Base-by-base conservation (phyloP, 1,140 invertebrate species). In the Hypothenemus hampei region DNA sequence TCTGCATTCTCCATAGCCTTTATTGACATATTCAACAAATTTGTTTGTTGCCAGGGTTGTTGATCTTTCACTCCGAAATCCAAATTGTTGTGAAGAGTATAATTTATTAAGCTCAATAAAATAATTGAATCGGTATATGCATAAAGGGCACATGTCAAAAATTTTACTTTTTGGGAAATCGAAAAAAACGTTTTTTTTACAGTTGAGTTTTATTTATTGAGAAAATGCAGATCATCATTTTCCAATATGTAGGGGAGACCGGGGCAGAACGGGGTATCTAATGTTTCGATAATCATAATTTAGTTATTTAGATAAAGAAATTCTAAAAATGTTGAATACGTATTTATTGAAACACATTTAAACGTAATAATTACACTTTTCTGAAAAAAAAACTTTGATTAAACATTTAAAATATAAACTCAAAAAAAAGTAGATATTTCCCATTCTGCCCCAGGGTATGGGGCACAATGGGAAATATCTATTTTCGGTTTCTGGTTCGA, bases 201-300 rank as follows among this genome's bases (percentile, higher is more conserved):
- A n/a, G n/a, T n/a, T n/a, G n/a, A n/a, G n/a, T n/a, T n/a, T n/a
- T n/a, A n/a, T n/a, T n/a, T n/a, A n/a, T n/a, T n/a, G n/a, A n/a
- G n/a, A n/a, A n/a, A n/a, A n/a, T n/a, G n/a, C n/a, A n/a, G n/a
- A n/a, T n/a, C n/a, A n/a, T n/a, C n/a, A n/a, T n/a, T n/a, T n/a
- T n/a, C n/a, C n/a, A n/a, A 29, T n/a, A 29, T 7, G 26, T 29
- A 29, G 21, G 23, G 44, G 44, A 46, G 13, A 46, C 20, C 6
- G 20, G 44, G 44, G 44, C 44, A 46, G 26, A 46, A 46, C 26
- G 21, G 44, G 44, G 44, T 46, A 46, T 23, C 26, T 46, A 46
- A 46, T 11, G 44, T 24, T 49, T 49, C 15, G 36, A 49, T 24
- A 37, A 31, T 5, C 5, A 37, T 11, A 8, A 8, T 8, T 8